Evolutionary conservation across 2,113 vertebrate genomes (phyloP).

Genomic region (Aix galericulata): DNA sequence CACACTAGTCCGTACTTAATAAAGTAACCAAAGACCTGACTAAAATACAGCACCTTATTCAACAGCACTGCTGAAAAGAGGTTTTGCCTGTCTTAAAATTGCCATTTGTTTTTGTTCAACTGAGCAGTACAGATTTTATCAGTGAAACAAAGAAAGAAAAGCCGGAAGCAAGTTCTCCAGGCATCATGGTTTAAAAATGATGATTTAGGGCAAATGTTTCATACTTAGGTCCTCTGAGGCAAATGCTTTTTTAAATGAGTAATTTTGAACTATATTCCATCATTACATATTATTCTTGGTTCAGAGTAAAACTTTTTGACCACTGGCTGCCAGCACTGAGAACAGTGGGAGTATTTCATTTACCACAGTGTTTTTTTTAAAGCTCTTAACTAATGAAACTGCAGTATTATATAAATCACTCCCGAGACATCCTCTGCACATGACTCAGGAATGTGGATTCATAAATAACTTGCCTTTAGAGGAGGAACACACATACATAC

Average conservation of each 20-base stretch:
- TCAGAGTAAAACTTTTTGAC: neutral
- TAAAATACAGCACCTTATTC: neutral
- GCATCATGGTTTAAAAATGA: fast-evolving
- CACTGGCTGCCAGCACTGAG: neutral
- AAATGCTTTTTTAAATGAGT: neutral
- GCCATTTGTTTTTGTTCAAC: neutral
- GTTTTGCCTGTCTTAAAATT: neutral
- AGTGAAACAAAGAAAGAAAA: neutral
- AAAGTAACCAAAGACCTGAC: neutral
- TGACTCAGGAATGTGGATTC: neutral
- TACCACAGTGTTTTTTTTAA: neutral
- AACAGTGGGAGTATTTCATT: neutral
- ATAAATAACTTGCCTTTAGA: neutral
- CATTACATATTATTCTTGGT: neutral
- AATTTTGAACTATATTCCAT: neutral
- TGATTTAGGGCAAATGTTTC: neutral
- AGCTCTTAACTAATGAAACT: slow-evolving; percentile 3
- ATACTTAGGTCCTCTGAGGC: neutral
- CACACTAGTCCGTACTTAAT: neutral
- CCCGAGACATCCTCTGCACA: neutral
- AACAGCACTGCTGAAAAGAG: neutral
- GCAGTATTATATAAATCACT: slow-evolving; percentile 2
- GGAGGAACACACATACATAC: neutral
- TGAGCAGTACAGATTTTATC: neutral
- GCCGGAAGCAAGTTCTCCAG: neutral